Conservation (phyloP, 2,797 vertebrate species). For the Melanotaenia boesemani region DNA sequence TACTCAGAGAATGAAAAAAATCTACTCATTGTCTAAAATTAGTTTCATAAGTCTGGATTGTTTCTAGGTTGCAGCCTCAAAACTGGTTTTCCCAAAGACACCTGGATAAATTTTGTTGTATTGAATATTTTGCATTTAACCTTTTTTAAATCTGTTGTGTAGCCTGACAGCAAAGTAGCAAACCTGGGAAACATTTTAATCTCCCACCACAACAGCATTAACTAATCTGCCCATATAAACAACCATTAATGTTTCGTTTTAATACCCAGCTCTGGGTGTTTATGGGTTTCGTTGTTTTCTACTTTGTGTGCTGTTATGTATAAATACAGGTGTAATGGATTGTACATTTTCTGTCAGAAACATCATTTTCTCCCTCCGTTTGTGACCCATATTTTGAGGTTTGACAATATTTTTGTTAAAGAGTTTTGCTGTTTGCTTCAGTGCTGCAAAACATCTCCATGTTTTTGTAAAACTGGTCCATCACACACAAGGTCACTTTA, state of each 20-base stretch:
- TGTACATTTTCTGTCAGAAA: conserved; percentile 11
- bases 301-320: conserved; percentile 29
- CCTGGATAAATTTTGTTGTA: background rate
- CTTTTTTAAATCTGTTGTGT: conserved; percentile 15
- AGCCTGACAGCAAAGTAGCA: conserved; percentile 15
- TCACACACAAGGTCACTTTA: conserved; percentile 1
- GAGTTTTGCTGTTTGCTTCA: conserved; percentile 18
- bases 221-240: conserved; percentile 17
- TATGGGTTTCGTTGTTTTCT: conserved; percentile 39
- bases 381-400: conserved; percentile 1
- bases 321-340: conserved; percentile 24
- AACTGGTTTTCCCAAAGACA: background rate
- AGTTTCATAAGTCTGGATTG: background rate
- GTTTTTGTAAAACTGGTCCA: background rate
- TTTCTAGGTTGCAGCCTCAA: background rate
- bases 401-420: conserved; percentile 17
- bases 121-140: background rate
- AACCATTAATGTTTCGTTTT: conserved; percentile 23
- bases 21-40: background rate
- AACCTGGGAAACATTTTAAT: conserved; percentile 21
- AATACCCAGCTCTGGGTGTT: conserved; percentile 46
- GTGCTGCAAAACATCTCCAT: background rate
- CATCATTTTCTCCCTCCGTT: conserved; percentile 7
- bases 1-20: background rate
- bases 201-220: background rate